Base-by-base conservation (phyloP, 2,113 vertebrate species). In the Pteropus alecto region DNA sequence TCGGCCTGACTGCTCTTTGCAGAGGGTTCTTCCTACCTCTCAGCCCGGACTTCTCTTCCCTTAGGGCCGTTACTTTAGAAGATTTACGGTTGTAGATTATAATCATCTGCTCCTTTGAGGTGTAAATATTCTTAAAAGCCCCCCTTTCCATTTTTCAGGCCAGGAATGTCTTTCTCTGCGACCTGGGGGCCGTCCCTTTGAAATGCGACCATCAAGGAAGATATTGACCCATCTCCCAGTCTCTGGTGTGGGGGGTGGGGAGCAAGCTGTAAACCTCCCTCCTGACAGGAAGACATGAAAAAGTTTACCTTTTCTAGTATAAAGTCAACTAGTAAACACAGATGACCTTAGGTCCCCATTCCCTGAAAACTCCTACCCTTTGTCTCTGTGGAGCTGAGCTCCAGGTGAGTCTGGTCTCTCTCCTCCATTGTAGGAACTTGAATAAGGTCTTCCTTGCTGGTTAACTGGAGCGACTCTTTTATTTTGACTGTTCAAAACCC, bases 221-320 rank as follows among this genome's bases (percentile, higher is more conserved):
- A 67, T 0, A 11, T 11, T 13, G 11, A 12, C 35, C 28, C 2
- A 2, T 51, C 21, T 51, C 58, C 38, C 28, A 21, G n/a, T 7
- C 60, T 61, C 54, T 5, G 11, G 22, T 41, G 79, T 26, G 24
- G 9, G 2, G 10, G 16, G 7, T 5, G 38, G 30, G 67, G 5
- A 21, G 51, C 51, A 51, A 58, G 48, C 48, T 35, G 22, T 2
- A 28, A 77, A 77, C 28, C 12, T 16, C 28, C 30, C 15, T 58
- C 8, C 38, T 30, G 24, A 24, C 5, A 0, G n/a, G 63, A 56
- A 35, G 38, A 56, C 43, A 35, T 0, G 0, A 19, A 74, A 77
- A 46, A 13, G 30, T 15, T 43, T 30, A 22, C 16, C 12, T 11
- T 15, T 78, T 3, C 35, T n/a, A 30, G 16, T 3, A 7, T 21